Evolutionary conservation across 2,888 invertebrate species (phyloP), one percentile per base, ranked within the genome.

Genomic region (Drosophila phalerata): DNA sequence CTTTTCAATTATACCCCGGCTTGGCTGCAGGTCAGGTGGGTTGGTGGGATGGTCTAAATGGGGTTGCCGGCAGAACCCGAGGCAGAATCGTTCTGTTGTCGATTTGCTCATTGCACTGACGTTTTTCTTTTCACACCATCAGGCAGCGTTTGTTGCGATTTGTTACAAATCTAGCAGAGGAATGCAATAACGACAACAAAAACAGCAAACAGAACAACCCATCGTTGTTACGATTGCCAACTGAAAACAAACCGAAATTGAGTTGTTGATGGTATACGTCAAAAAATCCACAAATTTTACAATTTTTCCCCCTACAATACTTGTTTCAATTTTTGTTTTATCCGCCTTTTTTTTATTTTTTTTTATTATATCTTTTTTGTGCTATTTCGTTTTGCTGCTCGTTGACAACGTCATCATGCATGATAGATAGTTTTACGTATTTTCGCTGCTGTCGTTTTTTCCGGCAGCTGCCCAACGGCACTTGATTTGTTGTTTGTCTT

Each of bases 381-480:
- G 25, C 22, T 28, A 11, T 43, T 28, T 37, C 45, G 28, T 37
- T 40, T 52, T 43, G 60, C 53, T 64, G 57, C 68, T 68, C 77
- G 85, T 60, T 71, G 77, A 83, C 86, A 85, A 77, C 86, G 72
- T 77, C 87, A 83, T 86, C 78, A 76, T 84, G 81, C 81, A 84
- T 84, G 89, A 88, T 84, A 83, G 84, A 84, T 84, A 88, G 86
- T 86, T 80, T 86, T 86, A 84, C 88, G 88, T 88, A 86, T 88
- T 88, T 83, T 77, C 57, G 43, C 34, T 65, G 69, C 64, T 62
- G 67, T 68, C 73, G 64, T 64, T 77, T 85, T 80, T 83, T 69
- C 70, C 66, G 73, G 65, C 73, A 73, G 61, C 83, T 73, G 75
- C 76, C 89, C 87, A 65, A 63, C 78, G 81, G 84, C 85, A 86